phyloP scores from a whole-genome alignment of 2,888 invertebrate genomes.

The Agonopterix alstromeriana region DNA sequence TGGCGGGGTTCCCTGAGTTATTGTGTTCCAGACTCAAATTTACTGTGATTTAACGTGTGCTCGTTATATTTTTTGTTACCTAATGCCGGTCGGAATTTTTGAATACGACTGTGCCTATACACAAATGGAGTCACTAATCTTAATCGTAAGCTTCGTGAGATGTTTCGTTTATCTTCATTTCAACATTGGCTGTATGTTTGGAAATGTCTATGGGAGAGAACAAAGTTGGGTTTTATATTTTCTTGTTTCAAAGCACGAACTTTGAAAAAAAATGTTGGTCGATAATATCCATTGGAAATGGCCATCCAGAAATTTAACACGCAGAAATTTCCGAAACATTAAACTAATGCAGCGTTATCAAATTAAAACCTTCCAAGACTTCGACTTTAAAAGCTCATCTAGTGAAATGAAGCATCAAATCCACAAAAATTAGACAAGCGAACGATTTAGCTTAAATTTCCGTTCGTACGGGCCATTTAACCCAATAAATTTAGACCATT shows the following conservation, averaged over 20 bases:
- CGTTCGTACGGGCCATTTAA: conserved; percentile 60
- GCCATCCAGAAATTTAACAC: too few relatives aligned
- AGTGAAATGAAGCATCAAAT: conserved; percentile 57
- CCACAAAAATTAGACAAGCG: conserved; percentile 66
- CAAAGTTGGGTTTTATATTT: too few relatives aligned
- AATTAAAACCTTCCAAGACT: conserved; percentile 7
- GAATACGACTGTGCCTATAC: neutral
- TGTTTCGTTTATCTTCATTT: too few relatives aligned
- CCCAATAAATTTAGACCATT: conserved; percentile 72
- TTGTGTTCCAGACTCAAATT: conserved; percentile 62
- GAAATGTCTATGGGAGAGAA: too few relatives aligned
- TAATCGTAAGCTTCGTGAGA: too few relatives aligned
- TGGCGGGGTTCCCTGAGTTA: conserved; percentile 61
- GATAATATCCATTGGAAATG: too few relatives aligned
- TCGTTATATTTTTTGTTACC: conserved; percentile 45
- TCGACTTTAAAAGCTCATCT: conserved; percentile 33
- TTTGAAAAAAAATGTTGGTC: too few relatives aligned
- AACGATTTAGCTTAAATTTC: conserved; percentile 61
- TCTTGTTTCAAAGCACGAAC: too few relatives aligned
- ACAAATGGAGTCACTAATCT: too few relatives aligned
- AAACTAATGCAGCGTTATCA: neutral
- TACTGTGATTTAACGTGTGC: conserved; percentile 61
- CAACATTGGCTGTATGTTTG: too few relatives aligned
- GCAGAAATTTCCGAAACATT: too few relatives aligned
- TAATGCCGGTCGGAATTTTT: neutral